Base-by-base conservation (phyloP, 1,140 invertebrate genomes). In the fruit fly (Drosophila melanogaster) region DNA sequence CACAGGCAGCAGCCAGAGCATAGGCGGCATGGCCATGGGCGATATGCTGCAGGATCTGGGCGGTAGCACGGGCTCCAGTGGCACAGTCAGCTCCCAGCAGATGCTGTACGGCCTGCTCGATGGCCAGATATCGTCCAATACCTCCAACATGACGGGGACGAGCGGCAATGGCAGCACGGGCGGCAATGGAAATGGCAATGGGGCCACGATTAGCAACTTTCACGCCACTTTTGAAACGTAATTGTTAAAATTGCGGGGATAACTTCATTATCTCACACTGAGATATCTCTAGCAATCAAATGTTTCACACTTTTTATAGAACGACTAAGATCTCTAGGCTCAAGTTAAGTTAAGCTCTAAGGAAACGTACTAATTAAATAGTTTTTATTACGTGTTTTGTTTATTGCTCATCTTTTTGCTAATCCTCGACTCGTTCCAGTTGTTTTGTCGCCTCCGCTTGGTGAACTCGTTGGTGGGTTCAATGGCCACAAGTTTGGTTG, bases 41-140 rank as follows among this genome's bases (percentile, higher is more conserved):
- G 84, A 89, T 3, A 80, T 89, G 73, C 55, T 89, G 40, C 77
- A 90, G 35, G 84, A 89, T 24, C 30, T 89, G 6, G 84, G 83
- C 10, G 84, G 76, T 4, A 81, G 76, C 37, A 72, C 64, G 4
- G 81, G 86, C 19, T 69, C 84, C 7, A 79, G 84, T n/a, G 77
- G 77, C 50, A 72, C 75, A 4, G 37, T 76, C 14, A 54, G 77
- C 61, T 41, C 74, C 11, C 58, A 84, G 54, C 81, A 84, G 38
- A 65, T 84, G 40, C 49, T 84, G 1, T 84, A 85, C 50, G 77
- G 80, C 8, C 54, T 84, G 22, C 61, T 84, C 0, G 80, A 84
- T 7, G 54, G 66, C 19, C 79, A 76, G 22, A 66, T 61, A n/a
- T 79, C 62, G 14, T 79, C 55, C 11, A 53, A 41, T 38, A 79